Conservation (phyloP, 1,140 invertebrate species). For the Macrosteles quadrilineatus region DNA sequence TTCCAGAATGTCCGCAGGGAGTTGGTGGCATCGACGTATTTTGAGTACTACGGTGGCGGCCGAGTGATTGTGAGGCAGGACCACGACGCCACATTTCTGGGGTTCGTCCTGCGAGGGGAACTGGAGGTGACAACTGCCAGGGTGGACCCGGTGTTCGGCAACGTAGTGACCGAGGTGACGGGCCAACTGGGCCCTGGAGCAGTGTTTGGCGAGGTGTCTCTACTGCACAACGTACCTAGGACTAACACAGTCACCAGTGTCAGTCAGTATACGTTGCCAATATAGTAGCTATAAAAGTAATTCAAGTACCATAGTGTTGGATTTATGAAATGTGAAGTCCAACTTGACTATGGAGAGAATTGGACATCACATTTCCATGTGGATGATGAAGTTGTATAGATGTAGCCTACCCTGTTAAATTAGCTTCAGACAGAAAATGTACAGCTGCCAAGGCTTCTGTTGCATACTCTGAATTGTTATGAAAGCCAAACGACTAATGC, state of each 20-base stretch:
- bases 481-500: no score
- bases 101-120: slow-evolving; percentile 61
- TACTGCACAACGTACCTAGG: slow-evolving; percentile 59
- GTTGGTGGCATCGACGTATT: slow-evolving; percentile 56
- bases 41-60: slow-evolving; percentile 57
- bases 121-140: slow-evolving; percentile 49
- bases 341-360: no score
- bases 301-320: no score
- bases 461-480: no score
- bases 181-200: slow-evolving; percentile 52
- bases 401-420: no score
- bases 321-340: no score
- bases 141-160: slow-evolving; percentile 14
- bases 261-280: no score
- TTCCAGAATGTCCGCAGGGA: slow-evolving; percentile 55
- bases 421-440: no score
- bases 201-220: slow-evolving; percentile 63
- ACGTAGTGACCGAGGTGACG: neutral
- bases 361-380: no score
- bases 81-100: slow-evolving; percentile 57
- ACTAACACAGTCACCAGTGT: slow-evolving; percentile 57
- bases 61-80: slow-evolving; percentile 59
- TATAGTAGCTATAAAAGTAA: no score
- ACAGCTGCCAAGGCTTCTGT: no score
- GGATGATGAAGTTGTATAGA: no score